A percentile compares a stretch with the other conserved stretches of the same genome.
phyloP scores from a whole-genome alignment of 2,888 invertebrate genomes.

The Empis stercorea region DNA sequence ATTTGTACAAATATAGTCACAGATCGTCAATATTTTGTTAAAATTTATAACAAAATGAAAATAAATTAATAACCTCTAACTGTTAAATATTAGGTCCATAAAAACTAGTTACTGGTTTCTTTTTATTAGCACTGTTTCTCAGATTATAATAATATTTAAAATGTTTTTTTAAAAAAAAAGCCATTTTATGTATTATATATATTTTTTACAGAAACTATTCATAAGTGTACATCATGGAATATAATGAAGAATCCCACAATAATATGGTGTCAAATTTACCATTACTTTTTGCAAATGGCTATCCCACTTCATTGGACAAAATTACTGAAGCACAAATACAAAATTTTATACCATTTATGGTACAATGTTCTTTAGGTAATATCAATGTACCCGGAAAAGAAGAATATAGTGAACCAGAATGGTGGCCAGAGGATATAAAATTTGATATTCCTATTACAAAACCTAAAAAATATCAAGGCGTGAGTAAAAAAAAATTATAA shows the following conservation, averaged over 20 bases:
- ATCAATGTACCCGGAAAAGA: conserved; percentile 36
- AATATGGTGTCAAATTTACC: conserved; percentile 62
- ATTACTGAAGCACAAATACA: conserved; percentile 50
- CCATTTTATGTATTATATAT: too few relatives aligned
- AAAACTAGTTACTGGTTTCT: too few relatives aligned
- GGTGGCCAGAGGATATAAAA: conserved; percentile 56
- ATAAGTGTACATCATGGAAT: conserved; percentile 6
- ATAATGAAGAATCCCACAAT: conserved; percentile 15
- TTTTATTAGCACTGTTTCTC: too few relatives aligned
- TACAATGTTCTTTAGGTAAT: conserved; percentile 59
- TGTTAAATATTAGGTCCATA: too few relatives aligned
- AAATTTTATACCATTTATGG: conserved; percentile 61
- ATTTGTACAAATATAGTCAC: too few relatives aligned
- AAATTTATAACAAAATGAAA: too few relatives aligned
- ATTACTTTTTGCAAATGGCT: conserved; percentile 55
- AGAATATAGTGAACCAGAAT: conserved; percentile 45
- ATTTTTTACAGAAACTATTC: too few relatives aligned
- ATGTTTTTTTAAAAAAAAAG: too few relatives aligned
- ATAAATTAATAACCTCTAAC: too few relatives aligned
- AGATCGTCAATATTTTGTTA: too few relatives aligned
- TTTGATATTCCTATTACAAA: conserved; percentile 51
- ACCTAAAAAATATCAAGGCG: conserved; percentile 39
- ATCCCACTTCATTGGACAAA: conserved; percentile 52
- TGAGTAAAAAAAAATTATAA: conserved; percentile 21
- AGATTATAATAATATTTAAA: too few relatives aligned